Conservation (phyloP, 2,797 vertebrate species). For the Loris lydekkerianus region DNA sequence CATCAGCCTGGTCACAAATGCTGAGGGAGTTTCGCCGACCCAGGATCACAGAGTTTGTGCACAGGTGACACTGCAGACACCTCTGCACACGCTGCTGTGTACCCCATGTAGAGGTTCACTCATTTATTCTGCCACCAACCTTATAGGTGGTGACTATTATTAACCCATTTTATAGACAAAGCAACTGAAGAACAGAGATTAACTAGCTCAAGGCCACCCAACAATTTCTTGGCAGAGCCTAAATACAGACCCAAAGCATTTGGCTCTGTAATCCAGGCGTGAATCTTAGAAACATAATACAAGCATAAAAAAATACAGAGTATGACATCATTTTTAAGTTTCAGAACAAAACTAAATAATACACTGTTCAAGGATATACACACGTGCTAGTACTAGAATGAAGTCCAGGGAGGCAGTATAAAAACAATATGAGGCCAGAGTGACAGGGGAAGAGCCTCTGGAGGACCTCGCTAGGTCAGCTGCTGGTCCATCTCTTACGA, state of each 20-base stretch:
- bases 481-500: background rate
- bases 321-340: background rate
- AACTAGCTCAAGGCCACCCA: background rate
- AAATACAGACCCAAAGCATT: background rate
- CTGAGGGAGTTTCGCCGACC: background rate
- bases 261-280: background rate
- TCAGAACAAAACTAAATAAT: background rate
- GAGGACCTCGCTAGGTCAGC: background rate
- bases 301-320: background rate
- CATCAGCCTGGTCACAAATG: background rate
- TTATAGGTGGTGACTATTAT: background rate
- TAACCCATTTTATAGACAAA: background rate
- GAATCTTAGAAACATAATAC: slow-evolving; percentile 34
- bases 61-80: background rate
- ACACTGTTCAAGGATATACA: background rate
- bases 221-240: background rate
- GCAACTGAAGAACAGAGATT: background rate
- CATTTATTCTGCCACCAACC: background rate
- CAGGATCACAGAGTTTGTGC: background rate
- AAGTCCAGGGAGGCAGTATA: background rate
- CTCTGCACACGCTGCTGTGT: background rate
- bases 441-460: background rate
- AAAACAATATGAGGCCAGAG: background rate
- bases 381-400: background rate
- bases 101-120: background rate